A percentile compares a stretch with the other conserved stretches of the same genome.
Evolutionary conservation across 2,888 invertebrate genomes (phyloP).

Genomic region (Morpho helenor): DNA sequence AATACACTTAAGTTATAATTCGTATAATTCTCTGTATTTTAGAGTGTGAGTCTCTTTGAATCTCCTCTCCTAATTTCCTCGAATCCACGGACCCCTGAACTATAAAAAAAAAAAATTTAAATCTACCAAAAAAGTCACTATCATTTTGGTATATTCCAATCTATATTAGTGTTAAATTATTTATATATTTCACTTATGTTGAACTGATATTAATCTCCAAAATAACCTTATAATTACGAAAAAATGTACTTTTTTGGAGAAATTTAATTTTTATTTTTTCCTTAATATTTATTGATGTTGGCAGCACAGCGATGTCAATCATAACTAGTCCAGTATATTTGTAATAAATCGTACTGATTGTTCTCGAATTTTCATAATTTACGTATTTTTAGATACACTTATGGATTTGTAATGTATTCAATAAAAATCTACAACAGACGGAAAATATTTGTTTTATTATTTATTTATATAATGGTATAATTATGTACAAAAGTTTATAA

Average conservation of each 20-base stretch:
- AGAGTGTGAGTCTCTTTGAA: too few species aligned
- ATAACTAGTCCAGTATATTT: slow-evolving; percentile 6
- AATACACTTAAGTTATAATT: neutral
- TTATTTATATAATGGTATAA: slow-evolving; percentile 17
- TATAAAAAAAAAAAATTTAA: too few species aligned
- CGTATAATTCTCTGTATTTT: neutral
- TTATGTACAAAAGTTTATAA: slow-evolving; percentile 32
- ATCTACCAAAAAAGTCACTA: too few species aligned
- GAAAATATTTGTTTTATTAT: slow-evolving; percentile 36
- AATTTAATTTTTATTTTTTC: neutral
- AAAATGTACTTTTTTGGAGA: neutral
- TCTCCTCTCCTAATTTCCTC: too few species aligned
- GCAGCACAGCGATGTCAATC: slow-evolving; percentile 1
- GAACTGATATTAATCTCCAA: too few species aligned
- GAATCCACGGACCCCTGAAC: too few species aligned
- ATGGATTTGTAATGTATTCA: slow-evolving; percentile 33
- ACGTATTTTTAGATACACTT: slow-evolving; percentile 54
- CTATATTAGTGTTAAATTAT: too few species aligned
- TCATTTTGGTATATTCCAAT: too few species aligned
- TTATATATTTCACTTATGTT: too few species aligned
- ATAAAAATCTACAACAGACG: slow-evolving; percentile 33
- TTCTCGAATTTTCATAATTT: slow-evolving; percentile 49
- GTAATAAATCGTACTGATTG: slow-evolving; percentile 37
- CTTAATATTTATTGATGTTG: neutral
- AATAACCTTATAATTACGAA: too few species aligned